phyloP scores from a whole-genome alignment of 2,797 vertebrate species.

The Acanthornis magna region DNA sequence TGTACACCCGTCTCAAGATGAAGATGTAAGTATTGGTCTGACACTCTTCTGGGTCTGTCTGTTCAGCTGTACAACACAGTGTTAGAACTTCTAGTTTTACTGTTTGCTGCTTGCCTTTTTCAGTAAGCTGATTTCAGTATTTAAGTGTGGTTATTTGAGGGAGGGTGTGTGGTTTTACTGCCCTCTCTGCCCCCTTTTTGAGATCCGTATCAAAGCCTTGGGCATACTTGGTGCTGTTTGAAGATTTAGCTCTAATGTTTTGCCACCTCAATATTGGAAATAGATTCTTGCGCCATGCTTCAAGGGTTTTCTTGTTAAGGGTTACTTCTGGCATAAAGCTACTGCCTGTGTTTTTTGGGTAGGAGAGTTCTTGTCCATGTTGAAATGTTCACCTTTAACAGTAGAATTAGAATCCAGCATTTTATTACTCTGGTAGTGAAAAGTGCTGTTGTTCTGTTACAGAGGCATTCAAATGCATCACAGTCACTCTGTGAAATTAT shows the following conservation, averaged over 20 bases:
- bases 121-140: neutral
- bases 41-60: neutral
- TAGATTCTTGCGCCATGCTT: neutral
- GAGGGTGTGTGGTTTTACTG: neutral
- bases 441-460: conserved; percentile 8
- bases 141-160: neutral
- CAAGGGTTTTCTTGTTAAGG: neutral
- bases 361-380: neutral
- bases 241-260: neutral
- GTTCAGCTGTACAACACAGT: neutral
- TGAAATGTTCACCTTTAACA: neutral
- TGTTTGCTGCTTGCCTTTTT: neutral
- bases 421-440: neutral
- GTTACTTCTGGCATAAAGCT: neutral
- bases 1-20: conserved; percentile 95
- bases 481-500: conserved; percentile 99
- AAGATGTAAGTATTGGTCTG: conserved; percentile 88
- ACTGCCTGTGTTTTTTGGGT: neutral
- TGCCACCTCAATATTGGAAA: neutral
- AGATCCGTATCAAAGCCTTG: neutral
- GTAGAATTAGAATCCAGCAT: neutral
- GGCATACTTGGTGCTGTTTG: neutral
- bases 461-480: conserved; percentile 98
- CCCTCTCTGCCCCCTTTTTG: neutral
- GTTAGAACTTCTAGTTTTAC: neutral